These are phyloP conservation scores for Acanthopleura granulata DNA, from an alignment of 2,888 invertebrate species.

Conservation along the genomic window DNA sequence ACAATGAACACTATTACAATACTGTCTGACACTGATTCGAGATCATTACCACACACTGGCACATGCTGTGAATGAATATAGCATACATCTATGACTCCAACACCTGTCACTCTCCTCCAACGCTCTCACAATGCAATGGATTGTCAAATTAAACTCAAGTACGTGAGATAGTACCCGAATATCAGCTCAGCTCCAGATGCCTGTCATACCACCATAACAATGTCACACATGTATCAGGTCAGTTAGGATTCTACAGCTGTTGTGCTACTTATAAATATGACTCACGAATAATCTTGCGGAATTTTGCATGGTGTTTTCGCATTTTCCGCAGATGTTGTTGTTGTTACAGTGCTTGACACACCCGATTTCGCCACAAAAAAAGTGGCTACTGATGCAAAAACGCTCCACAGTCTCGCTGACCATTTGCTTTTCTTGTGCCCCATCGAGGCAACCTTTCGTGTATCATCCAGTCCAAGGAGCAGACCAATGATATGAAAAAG, in stretches of 20 bases:
- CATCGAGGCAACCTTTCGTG: background rate
- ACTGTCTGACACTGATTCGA: too few species aligned
- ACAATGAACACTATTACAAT: too few species aligned
- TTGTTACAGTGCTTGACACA: background rate
- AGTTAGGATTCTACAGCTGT: background rate
- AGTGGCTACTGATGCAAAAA: conserved; percentile 8
- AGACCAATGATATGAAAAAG: background rate
- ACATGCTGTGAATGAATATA: too few species aligned
- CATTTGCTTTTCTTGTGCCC: conserved; percentile 1
- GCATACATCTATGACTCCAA: too few species aligned
- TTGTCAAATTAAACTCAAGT: too few species aligned
- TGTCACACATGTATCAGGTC: background rate
- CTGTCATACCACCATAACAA: background rate
- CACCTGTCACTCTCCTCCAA: too few species aligned
- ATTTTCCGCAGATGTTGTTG: conserved; percentile 9
- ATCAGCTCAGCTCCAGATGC: background rate
- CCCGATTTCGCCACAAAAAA: background rate
- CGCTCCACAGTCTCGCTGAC: background rate
- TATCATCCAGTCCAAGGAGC: background rate
- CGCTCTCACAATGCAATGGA: too few species aligned
- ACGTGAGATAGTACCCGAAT: too few species aligned
- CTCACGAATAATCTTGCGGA: background rate
- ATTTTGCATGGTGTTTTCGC: background rate
- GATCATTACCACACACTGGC: too few species aligned
- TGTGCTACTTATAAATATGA: background rate